phyloP scores from a whole-genome alignment of 2,797 vertebrate genomes.

The Sebastes steindachneri region DNA sequence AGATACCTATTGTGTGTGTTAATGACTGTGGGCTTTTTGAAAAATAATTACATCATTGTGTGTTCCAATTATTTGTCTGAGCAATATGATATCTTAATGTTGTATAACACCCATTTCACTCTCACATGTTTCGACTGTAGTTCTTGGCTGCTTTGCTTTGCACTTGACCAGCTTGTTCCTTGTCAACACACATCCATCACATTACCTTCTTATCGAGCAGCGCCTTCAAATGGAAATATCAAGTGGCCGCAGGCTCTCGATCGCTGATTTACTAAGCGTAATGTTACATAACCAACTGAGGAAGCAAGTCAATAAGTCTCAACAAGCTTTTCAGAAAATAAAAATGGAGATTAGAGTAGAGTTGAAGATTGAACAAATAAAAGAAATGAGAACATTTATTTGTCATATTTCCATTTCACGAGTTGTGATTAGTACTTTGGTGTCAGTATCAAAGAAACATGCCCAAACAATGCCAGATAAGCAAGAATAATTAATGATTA shows the following conservation, averaged over 20 bases:
- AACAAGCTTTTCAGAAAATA: not conserved
- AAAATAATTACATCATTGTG: slow-evolving; percentile 6
- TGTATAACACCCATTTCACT: not conserved
- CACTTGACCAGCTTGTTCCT: slow-evolving; percentile 46
- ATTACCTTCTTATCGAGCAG: slow-evolving; percentile 43
- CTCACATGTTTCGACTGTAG: not conserved
- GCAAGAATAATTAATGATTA: not conserved
- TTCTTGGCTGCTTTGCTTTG: slow-evolving; percentile 23
- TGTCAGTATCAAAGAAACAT: not conserved
- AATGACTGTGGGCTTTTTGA: not conserved
- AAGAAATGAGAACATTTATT: not conserved
- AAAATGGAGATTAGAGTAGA: not conserved
- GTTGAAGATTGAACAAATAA: not conserved
- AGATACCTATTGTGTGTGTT: slow-evolving; percentile 22
- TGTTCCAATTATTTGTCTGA: slow-evolving; percentile 2
- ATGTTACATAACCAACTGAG: slow-evolving; percentile 55
- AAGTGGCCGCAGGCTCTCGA: slow-evolving; percentile 38
- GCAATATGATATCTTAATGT: not conserved
- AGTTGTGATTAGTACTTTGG: not conserved
- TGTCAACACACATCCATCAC: slow-evolving; percentile 66
- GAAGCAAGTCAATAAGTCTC: not conserved
- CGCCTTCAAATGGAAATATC: slow-evolving; percentile 58
- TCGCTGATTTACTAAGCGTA: slow-evolving; percentile 49
- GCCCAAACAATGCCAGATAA: not conserved
- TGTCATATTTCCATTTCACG: not conserved